phyloP scores from a whole-genome alignment of 2,113 vertebrate species.

The Halcyon malimbica region DNA sequence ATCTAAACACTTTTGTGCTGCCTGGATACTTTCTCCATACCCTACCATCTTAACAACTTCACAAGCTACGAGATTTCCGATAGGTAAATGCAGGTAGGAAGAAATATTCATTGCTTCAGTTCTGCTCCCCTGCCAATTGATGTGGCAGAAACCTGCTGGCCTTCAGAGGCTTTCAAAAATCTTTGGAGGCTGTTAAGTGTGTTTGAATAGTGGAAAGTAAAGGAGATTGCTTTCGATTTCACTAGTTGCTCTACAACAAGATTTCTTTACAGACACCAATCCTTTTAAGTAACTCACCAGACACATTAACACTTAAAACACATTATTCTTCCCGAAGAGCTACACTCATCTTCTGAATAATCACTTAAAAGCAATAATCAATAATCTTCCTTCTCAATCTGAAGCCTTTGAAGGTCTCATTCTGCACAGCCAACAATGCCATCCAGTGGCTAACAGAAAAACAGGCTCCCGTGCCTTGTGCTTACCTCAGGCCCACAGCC shows the following conservation, averaged over 20 bases:
- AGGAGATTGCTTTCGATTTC: not conserved
- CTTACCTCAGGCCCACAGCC: constrained; percentile 94
- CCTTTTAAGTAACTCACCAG: not conserved
- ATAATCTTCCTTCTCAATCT: not conserved
- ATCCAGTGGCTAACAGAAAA: not conserved
- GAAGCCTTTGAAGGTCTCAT: not conserved
- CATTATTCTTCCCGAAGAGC: not conserved
- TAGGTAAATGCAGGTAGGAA: not conserved
- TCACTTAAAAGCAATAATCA: not conserved
- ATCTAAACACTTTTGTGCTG: not conserved
- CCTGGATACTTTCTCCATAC: not conserved
- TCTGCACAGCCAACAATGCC: not conserved
- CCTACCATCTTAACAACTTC: not conserved
- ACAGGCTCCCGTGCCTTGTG: not conserved
- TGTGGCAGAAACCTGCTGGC: not conserved
- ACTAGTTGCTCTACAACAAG: not conserved
- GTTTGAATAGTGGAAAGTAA: not conserved
- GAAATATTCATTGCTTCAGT: not conserved
- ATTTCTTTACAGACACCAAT: not conserved
- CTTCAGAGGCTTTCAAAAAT: not conserved
- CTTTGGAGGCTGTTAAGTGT: not conserved
- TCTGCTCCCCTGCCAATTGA: not conserved
- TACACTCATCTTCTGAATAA: not conserved
- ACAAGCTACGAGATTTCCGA: not conserved
- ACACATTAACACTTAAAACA: not conserved